Conservation (phyloP, 2,797 vertebrate species). For the Sarcoramphus papa region DNA sequence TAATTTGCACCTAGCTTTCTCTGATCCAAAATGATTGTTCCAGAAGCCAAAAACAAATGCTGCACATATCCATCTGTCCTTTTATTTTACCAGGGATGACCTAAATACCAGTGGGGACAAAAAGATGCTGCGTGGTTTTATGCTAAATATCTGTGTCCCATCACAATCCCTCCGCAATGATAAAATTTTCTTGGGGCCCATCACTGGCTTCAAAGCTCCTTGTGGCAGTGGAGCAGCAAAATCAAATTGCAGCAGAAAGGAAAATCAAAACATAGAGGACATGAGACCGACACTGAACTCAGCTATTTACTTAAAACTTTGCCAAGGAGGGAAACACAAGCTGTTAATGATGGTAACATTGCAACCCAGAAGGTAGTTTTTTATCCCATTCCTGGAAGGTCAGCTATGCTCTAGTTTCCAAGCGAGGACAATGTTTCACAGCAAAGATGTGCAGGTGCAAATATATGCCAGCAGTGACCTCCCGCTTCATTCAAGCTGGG, state of each 20-base stretch:
- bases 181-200: neutral
- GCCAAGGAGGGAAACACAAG: neutral
- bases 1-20: slow-evolving; percentile 13
- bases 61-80: slow-evolving; percentile 3
- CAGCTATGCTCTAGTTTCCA: neutral
- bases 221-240: neutral
- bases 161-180: neutral
- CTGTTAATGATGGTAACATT: neutral
- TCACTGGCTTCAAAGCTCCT: neutral
- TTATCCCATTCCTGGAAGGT: neutral
- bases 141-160: neutral
- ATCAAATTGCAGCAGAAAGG: neutral
- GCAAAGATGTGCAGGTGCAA: neutral
- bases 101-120: neutral
- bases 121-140: neutral
- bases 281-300: neutral
- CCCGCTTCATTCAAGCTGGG: neutral
- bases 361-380: neutral
- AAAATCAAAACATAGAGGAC: neutral
- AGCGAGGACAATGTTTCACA: neutral
- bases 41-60: slow-evolving; percentile 8
- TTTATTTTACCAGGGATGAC: neutral
- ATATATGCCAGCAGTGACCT: neutral
- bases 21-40: slow-evolving; percentile 27
- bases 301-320: neutral